Base-by-base conservation (phyloP, 2,888 invertebrate species). In the Heteromurus nitidus region DNA sequence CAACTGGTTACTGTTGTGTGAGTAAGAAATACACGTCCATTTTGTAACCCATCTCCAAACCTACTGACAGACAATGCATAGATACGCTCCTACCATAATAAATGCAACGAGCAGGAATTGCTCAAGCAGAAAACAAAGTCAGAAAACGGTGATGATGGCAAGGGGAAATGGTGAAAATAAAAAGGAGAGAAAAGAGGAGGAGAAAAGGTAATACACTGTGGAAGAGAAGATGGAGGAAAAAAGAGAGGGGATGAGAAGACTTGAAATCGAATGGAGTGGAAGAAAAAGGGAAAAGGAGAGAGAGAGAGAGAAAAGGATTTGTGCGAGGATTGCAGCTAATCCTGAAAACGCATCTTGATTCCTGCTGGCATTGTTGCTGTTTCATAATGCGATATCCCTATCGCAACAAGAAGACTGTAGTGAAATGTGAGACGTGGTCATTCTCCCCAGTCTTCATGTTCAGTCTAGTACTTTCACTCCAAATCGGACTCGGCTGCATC, bases 351-450 rank as follows among this genome's bases (percentile, higher is more conserved):
- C 65, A 42, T 55, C 55, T 53, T 53, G 31, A 73, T 73, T 73
- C 74, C 18, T 30, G 26, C 18, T 30, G 26, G 53, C 36, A 64
- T 64, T 42, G 24, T 44, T 36, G 11, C 67, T 50, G 7, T 55
- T 74, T 47, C 20, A 36, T 26, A 53, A 73, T 73, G 58, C 24
- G 70, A 42, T 58, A 28, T 64, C 47, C 73, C 26, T 26, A 55
- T 55, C 9, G 26, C 1, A 50, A 3, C n/a, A 47, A 47, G 74
- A n/a, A 53, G 47, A 50, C 36, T 36, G 11, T 55, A 68, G 68
- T 75, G 75, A 75, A 75, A 75, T 75, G 75, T 58, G 75, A 75
- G 75, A 75, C 31, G 67, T 75, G 75, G 75, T 75, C 75, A 75
- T 75, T 58, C 44, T 55, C 26, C 55, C 9, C 26, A n/a, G n/a